Percentiles rank a stretch among this genome's conserved stretches.
Evolutionary conservation across 2,797 vertebrate genomes (phyloP).

Genomic region (Gambelia wislizenii): DNA sequence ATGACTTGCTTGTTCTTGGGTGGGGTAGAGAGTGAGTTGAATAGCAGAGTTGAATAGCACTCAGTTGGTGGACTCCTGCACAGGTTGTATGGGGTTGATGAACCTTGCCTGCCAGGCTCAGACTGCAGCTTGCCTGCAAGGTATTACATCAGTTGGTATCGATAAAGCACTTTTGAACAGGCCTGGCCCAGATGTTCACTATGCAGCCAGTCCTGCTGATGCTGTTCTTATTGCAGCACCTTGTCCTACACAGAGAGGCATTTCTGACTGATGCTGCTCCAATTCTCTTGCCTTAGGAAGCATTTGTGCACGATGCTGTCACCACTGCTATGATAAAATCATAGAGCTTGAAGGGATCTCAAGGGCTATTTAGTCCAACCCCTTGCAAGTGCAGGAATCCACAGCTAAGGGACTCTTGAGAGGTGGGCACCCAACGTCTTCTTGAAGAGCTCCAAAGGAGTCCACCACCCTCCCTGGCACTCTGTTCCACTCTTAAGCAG

Average conservation of each 20-base stretch:
- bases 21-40: background rate
- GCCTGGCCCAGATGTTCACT: background rate
- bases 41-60: background rate
- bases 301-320: background rate
- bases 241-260: background rate
- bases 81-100: background rate
- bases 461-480: no score
- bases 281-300: background rate
- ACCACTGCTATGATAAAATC: no score
- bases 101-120: background rate
- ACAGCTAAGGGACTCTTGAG: no score
- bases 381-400: no score
- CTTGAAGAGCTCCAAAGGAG: no score
- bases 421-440: no score
- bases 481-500: no score
- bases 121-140: background rate
- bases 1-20: background rate
- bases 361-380: no score
- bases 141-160: background rate
- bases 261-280: background rate
- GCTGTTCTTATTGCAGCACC: background rate
- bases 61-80: background rate
- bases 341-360: no score
- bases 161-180: background rate
- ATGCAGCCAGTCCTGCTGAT: background rate